Evolutionary conservation across 1,140 invertebrate species (phyloP).

Genomic region (Gonioctena quinquepunctata): DNA sequence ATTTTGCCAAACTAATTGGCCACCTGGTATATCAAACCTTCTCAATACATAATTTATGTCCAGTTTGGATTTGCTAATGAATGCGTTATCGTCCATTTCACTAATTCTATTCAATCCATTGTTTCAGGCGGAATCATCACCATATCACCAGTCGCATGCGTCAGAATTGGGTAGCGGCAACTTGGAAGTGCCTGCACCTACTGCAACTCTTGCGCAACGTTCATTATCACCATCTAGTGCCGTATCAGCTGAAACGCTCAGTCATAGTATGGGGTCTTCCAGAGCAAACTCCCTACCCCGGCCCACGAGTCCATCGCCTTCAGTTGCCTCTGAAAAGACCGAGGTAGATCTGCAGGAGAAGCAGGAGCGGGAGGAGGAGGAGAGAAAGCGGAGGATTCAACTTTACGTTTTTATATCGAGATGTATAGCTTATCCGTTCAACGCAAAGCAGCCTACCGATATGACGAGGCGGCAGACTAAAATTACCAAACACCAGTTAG

Average conservation of each 20-base stretch:
- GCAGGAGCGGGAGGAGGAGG: constrained; percentile 89
- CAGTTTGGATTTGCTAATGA: too few species aligned
- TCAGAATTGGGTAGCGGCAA: constrained; percentile 48
- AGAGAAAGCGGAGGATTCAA: constrained; percentile 90
- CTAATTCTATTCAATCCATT: neutral
- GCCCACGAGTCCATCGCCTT: constrained; percentile 82
- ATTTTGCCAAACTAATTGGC: too few species aligned
- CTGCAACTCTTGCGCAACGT: constrained; percentile 52
- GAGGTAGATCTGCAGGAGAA: constrained; percentile 74
- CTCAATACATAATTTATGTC: too few species aligned
- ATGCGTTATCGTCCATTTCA: too few species aligned
- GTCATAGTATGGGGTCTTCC: constrained; percentile 53
- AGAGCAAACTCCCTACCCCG: constrained; percentile 70
- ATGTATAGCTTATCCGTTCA: constrained; percentile 98
- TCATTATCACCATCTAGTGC: constrained; percentile 67
- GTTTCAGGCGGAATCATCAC: constrained; percentile 45
- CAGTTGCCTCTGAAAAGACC: constrained; percentile 77
- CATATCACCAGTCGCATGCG: constrained; percentile 43
- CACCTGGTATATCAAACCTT: too few species aligned
- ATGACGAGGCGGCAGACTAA: constrained; percentile 92
- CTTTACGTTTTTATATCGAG: constrained; percentile 98
- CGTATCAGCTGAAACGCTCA: constrained; percentile 66
- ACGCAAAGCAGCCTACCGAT: constrained; percentile 98
- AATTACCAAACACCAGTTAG: constrained; percentile 94
- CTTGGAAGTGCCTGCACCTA: constrained; percentile 58